Conservation (phyloP, 2,797 vertebrate genomes). For the Lithobates sylvaticus region DNA sequence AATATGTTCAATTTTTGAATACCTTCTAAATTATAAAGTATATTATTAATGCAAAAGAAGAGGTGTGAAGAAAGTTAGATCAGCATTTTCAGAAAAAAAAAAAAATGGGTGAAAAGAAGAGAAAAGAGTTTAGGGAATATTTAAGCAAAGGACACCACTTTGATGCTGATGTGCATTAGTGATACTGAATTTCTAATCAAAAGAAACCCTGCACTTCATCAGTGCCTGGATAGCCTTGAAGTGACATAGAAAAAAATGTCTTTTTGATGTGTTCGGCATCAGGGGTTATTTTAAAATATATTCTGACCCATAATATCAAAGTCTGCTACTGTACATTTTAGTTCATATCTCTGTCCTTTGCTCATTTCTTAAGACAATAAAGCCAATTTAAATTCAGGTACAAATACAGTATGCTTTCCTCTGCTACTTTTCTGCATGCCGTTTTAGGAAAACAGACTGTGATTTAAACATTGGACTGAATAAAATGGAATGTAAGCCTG, state of each 20-base stretch:
- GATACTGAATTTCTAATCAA: conserved; percentile 73
- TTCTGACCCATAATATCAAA: conserved; percentile 59
- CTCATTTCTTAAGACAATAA: conserved; percentile 35
- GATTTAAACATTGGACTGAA: background rate
- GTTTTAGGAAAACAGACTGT: background rate
- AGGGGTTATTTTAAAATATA: conserved; percentile 51
- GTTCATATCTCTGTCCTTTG: conserved; percentile 32
- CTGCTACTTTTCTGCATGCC: background rate
- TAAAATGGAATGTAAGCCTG: background rate
- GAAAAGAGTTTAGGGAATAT: conserved; percentile 71
- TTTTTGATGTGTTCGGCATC: conserved; percentile 59
- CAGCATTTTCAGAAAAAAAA: conserved; percentile 65
- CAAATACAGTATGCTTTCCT: background rate
- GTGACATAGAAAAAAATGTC: conserved; percentile 50
- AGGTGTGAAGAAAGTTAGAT: conserved; percentile 67
- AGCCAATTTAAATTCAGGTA: conserved; percentile 16
- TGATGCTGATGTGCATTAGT: conserved; percentile 72
- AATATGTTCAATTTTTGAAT: conserved; percentile 74
- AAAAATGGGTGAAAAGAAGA: conserved; percentile 68
- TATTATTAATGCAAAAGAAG: conserved; percentile 74
- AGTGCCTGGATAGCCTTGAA: conserved; percentile 52
- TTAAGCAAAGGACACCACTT: conserved; percentile 70
- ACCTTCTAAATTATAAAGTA: conserved; percentile 75
- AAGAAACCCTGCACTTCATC: conserved; percentile 56
- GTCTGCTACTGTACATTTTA: conserved; percentile 43